These are phyloP conservation scores for Xestia ashworthii DNA, from an alignment of 2,888 invertebrate species.

Conservation along the genomic window DNA sequence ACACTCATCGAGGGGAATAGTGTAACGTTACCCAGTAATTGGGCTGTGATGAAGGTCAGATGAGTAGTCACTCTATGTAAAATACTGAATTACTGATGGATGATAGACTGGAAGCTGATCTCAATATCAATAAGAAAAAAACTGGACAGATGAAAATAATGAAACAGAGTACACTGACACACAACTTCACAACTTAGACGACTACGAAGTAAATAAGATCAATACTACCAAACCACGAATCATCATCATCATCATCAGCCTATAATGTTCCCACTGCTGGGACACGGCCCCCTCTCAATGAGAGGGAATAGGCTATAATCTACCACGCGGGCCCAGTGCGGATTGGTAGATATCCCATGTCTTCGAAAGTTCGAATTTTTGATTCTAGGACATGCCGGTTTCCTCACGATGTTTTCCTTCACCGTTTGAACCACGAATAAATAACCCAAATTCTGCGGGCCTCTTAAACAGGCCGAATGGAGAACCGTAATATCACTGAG, in stretches of 20 bases:
- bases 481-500: constrained; percentile 2
- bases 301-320: too few species aligned
- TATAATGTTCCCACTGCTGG: too few species aligned
- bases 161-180: not conserved
- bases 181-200: not conserved
- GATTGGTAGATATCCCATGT: too few species aligned
- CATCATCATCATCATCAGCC: too few species aligned
- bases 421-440: too few species aligned
- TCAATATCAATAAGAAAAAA: not conserved
- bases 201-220: not conserved
- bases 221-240: not conserved
- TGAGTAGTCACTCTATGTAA: not conserved
- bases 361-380: too few species aligned
- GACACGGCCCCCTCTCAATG: too few species aligned
- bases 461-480: not conserved
- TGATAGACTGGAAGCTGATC: not conserved
- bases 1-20: not conserved
- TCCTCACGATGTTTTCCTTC: too few species aligned
- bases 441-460: not conserved
- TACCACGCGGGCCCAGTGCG: too few species aligned
- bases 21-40: not conserved
- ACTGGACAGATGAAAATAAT: not conserved
- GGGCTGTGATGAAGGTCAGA: not conserved
- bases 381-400: too few species aligned
- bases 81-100: not conserved